Percentiles rank a stretch among this genome's conserved stretches.
Conservation (phyloP, 2,888 invertebrate species). For the Epistrophe grossulariae region DNA sequence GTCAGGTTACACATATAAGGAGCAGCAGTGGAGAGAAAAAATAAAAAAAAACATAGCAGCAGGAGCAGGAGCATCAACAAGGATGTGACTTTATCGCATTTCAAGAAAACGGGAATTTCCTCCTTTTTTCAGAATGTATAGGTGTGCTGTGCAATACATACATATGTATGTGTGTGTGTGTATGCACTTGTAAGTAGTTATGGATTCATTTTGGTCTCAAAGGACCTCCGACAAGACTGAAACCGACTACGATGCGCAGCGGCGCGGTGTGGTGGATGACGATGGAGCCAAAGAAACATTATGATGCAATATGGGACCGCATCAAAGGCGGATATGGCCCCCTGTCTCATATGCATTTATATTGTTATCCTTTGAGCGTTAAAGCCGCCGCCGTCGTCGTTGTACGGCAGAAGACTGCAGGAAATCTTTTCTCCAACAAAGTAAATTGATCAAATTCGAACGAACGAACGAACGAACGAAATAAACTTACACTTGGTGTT, state of each 20-base stretch:
- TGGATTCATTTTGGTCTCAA: slow-evolving; percentile 53
- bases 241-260: neutral
- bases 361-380: slow-evolving; percentile 69
- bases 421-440: slow-evolving; percentile 45
- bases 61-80: slow-evolving; percentile 5
- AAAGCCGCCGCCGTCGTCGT: neutral
- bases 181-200: slow-evolving; percentile 34
- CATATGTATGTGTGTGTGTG: neutral
- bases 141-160: no score
- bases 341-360: slow-evolving; percentile 73
- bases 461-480: slow-evolving; percentile 15
- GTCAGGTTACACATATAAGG: slow-evolving; percentile 20
- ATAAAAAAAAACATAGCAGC: neutral
- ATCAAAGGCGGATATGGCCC: slow-evolving; percentile 63
- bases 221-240: slow-evolving; percentile 30
- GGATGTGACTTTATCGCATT: slow-evolving; percentile 72
- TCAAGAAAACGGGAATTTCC: slow-evolving; percentile 60
- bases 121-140: slow-evolving; percentile 15
- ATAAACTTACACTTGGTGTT: slow-evolving; percentile 20
- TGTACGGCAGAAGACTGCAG: slow-evolving; percentile 1
- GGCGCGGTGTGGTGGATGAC: neutral
- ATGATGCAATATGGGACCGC: slow-evolving; percentile 61
- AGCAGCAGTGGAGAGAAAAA: neutral
- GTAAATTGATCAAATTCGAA: slow-evolving; percentile 59
- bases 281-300: slow-evolving; percentile 37